A percentile compares a stretch with the other conserved stretches of the same genome.
These are phyloP conservation scores for Lepidurus arcticus DNA, from an alignment of 1,140 invertebrate species.

Conservation along the genomic window DNA sequence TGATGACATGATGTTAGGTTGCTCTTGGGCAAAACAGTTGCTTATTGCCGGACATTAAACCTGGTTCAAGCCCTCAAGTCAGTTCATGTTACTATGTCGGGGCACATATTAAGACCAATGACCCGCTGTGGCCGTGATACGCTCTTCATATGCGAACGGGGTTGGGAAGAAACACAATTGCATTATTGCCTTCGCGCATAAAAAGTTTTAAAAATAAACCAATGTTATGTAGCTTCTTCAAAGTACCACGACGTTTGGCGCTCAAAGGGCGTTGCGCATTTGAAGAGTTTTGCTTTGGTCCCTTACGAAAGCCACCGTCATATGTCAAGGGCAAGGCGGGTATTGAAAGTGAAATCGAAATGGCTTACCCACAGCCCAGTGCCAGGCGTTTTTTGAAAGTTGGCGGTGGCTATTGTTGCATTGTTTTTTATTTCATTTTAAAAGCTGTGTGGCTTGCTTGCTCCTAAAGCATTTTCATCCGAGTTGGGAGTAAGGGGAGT, in stretches of 20 bases:
- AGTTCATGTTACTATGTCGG: background rate
- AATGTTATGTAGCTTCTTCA: background rate
- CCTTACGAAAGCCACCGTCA: background rate
- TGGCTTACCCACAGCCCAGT: background rate
- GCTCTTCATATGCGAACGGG: background rate
- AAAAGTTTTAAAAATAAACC: background rate
- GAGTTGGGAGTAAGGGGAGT: too few relatives aligned
- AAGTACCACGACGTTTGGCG: background rate
- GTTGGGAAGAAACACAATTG: background rate
- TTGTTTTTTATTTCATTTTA: too few relatives aligned
- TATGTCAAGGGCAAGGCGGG: constrained; percentile 13
- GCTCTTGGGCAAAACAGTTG: constrained; percentile 13
- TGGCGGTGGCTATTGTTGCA: background rate
- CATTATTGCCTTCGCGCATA: background rate
- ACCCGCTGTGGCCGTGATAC: background rate
- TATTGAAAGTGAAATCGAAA: constrained; percentile 22
- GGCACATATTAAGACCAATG: background rate
- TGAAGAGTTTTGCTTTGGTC: background rate
- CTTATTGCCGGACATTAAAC: constrained; percentile 15
- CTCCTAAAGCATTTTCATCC: too few relatives aligned
- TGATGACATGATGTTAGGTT: constrained; percentile 1
- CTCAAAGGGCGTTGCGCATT: background rate
- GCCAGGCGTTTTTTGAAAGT: background rate
- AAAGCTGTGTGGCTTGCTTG: too few relatives aligned
- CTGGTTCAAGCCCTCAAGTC: background rate